A percentile compares a stretch with the other conserved stretches of the same genome.
phyloP scores from a whole-genome alignment of 2,888 invertebrate species.

The Synanthedon formicaeformis region DNA sequence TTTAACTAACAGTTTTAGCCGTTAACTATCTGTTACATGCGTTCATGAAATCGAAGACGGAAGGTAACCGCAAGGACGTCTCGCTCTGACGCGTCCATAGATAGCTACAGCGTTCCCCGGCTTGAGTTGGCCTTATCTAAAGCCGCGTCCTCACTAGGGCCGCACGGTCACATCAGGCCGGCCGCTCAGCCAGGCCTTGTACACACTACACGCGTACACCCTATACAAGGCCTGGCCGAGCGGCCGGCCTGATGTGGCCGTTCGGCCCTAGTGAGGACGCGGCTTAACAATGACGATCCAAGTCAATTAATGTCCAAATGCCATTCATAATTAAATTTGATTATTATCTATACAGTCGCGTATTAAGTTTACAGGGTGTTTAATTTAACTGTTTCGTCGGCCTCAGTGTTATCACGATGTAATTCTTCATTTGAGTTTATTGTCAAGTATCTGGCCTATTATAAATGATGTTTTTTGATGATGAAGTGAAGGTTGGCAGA shows the following conservation, averaged over 20 bases:
- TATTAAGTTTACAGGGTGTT: conserved; percentile 7
- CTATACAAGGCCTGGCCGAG: no score
- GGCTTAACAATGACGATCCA: conserved; percentile 36
- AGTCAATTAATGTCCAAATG: conserved; percentile 29
- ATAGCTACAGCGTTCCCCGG: conserved; percentile 5
- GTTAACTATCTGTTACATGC: conserved; percentile 2
- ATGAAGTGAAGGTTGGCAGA: no score
- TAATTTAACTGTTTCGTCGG: not conserved
- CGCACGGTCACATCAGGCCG: no score
- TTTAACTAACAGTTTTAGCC: not conserved
- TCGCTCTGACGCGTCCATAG: conserved; percentile 1
- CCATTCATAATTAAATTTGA: conserved; percentile 33
- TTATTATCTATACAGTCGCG: conserved; percentile 21
- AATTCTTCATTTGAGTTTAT: not conserved
- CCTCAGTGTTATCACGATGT: not conserved
- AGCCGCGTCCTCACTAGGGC: no score
- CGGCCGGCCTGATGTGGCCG: no score
- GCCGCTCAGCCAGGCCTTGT: no score
- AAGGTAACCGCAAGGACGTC: conserved; percentile 21
- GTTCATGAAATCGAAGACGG: conserved; percentile 16
- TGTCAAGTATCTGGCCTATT: not conserved
- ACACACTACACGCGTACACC: no score
- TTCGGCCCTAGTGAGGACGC: no score
- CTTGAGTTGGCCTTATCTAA: conserved; percentile 10
- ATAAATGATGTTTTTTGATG: no score